phyloP scores from a whole-genome alignment of 2,797 vertebrate species.

The Erpetoichthys calabaricus region DNA sequence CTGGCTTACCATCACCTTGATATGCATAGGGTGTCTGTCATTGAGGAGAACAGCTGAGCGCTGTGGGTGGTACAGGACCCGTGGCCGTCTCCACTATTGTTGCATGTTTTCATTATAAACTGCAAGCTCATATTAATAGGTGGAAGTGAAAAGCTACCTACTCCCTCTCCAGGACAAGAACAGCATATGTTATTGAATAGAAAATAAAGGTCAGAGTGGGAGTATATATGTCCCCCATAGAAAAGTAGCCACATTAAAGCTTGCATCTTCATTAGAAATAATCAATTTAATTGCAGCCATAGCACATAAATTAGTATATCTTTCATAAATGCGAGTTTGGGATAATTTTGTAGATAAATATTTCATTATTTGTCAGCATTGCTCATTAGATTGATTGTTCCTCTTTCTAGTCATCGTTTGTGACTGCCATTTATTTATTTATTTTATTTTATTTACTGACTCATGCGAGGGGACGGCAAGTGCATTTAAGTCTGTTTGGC shows the following conservation, averaged over 20 bases:
- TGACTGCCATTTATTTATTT: too few relatives aligned
- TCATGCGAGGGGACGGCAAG: too few relatives aligned
- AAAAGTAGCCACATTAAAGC: background rate
- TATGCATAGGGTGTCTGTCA: background rate
- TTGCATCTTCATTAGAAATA: too few relatives aligned
- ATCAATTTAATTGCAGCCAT: too few relatives aligned
- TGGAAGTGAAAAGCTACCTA: background rate
- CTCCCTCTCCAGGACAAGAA: background rate
- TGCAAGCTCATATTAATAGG: background rate
- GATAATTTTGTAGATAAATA: too few relatives aligned
- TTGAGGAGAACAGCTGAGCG: background rate
- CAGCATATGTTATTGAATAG: background rate
- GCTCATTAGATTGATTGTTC: too few relatives aligned
- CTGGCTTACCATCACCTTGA: background rate
- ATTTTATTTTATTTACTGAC: too few relatives aligned
- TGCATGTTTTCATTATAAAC: background rate
- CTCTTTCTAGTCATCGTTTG: too few relatives aligned
- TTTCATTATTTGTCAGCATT: too few relatives aligned
- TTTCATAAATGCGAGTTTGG: too few relatives aligned
- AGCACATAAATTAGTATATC: too few relatives aligned
- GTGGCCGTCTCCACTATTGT: background rate
- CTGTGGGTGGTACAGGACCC: background rate
- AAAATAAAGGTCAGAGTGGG: conserved; percentile 1
- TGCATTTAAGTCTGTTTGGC: too few relatives aligned
- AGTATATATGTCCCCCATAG: background rate